These are phyloP conservation scores for Eilema caniola DNA, from an alignment of 2,888 invertebrate genomes.

Conservation along the genomic window DNA sequence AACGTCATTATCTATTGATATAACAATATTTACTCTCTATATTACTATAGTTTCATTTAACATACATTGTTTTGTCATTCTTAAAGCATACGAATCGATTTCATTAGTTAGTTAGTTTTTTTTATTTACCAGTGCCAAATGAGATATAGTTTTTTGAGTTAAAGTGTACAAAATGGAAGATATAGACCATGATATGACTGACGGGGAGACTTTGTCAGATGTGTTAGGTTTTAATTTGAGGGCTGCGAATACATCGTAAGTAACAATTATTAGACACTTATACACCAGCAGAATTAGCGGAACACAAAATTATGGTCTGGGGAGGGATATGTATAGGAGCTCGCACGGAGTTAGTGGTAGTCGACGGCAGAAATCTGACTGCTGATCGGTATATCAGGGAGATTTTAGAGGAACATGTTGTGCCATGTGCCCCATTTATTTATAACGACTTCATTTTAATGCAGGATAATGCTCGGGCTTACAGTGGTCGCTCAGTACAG, in stretches of 20 bases:
- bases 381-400: too few relatives aligned
- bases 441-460: too few relatives aligned
- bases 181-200: not conserved
- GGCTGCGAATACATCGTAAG: conserved; percentile 45
- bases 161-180: not conserved
- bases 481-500: too few relatives aligned
- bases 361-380: too few relatives aligned
- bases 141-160: not conserved
- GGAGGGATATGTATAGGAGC: too few relatives aligned
- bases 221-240: conserved; percentile 39
- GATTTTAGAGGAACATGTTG: too few relatives aligned
- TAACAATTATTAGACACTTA: too few relatives aligned
- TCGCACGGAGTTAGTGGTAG: too few relatives aligned
- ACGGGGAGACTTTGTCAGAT: conserved; percentile 28
- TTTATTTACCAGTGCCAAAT: not conserved
- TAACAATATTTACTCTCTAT: not conserved
- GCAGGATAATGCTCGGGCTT: too few relatives aligned
- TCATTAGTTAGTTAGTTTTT: not conserved
- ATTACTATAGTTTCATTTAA: not conserved
- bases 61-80: not conserved
- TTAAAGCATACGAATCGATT: not conserved
- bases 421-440: too few relatives aligned
- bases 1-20: not conserved
- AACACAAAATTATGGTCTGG: too few relatives aligned
- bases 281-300: too few relatives aligned